These are phyloP conservation scores for Rhombomys opimus DNA, from an alignment of 2,113 vertebrate genomes.

Conservation along the genomic window DNA sequence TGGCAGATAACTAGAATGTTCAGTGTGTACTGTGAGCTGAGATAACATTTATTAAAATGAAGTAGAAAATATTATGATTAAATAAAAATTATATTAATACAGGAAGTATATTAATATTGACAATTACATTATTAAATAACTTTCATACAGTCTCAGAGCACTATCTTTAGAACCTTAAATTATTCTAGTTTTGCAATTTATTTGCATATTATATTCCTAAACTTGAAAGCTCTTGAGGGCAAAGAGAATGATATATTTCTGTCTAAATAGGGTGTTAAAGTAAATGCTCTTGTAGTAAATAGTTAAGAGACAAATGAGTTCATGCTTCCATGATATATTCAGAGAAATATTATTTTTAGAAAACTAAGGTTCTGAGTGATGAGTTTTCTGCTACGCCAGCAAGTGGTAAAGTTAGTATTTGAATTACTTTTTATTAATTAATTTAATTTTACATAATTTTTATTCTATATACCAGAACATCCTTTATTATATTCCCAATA, in stretches of 20 bases:
- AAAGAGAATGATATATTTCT: neutral
- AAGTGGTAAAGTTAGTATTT: slow-evolving; percentile 48
- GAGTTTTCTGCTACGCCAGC: slow-evolving; percentile 36
- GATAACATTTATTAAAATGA: neutral
- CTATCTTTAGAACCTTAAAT: neutral
- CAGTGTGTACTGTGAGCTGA: neutral
- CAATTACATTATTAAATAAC: neutral
- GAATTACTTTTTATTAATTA: slow-evolving; percentile 57
- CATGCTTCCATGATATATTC: neutral
- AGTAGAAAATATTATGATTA: neutral
- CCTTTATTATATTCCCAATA: neutral
- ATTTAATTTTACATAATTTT: slow-evolving; percentile 45
- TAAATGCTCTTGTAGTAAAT: neutral
- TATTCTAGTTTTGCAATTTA: neutral
- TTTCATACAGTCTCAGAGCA: neutral
- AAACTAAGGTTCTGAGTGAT: slow-evolving; percentile 2
- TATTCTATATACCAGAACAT: neutral
- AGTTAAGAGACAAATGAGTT: slow-evolving; percentile 24
- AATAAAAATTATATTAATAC: neutral
- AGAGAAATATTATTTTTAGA: slow-evolving; percentile 66
- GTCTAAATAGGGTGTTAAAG: neutral
- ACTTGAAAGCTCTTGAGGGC: slow-evolving; percentile 18
- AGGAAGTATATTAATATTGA: neutral
- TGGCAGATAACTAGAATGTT: neutral
- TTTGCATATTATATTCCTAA: slow-evolving; percentile 10